These are phyloP conservation scores for Zoroaster sp. DNA, from an alignment of 53 echinoderm and acorn worm species.

Conservation along the genomic window DNA sequence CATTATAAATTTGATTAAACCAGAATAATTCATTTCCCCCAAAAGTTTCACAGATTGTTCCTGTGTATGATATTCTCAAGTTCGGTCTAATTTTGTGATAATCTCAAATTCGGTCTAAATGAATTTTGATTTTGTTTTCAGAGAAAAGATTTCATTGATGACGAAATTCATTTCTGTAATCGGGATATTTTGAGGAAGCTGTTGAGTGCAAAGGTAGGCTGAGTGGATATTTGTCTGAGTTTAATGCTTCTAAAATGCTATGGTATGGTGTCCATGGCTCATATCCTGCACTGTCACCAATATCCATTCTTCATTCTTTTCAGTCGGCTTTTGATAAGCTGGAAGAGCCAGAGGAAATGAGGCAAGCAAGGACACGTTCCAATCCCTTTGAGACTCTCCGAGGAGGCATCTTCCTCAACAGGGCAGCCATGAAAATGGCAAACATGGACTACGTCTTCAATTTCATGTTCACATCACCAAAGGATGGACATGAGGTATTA, in stretches of 20 bases:
- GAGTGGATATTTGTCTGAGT: background rate
- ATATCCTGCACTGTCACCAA: background rate
- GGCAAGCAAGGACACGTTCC: conserved; percentile 91
- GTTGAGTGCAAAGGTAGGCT: conserved; percentile 75
- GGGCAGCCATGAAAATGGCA: conserved; percentile 99
- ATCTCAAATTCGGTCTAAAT: too few species aligned
- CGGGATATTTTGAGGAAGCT: conserved; percentile 58
- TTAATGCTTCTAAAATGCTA: too few species aligned
- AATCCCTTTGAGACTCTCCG: conserved; percentile 95
- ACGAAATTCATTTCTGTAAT: conserved; percentile 86
- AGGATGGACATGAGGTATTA: conserved; percentile 74
- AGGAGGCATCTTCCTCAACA: conserved; percentile 87
- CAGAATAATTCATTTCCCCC: too few species aligned
- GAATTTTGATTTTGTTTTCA: too few species aligned
- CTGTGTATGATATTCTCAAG: too few species aligned
- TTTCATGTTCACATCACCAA: conserved; percentile 88
- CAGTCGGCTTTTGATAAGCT: conserved; percentile 90
- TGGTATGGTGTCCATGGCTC: too few species aligned
- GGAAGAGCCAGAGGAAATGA: conserved; percentile 94
- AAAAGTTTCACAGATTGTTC: too few species aligned
- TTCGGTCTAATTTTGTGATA: too few species aligned
- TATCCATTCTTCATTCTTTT: background rate
- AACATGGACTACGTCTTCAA: conserved; percentile 95
- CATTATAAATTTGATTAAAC: too few species aligned
- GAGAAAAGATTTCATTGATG: conserved; percentile 84